phyloP scores from a whole-genome alignment of 2,113 vertebrate species.

The Rutilus rutilus region DNA sequence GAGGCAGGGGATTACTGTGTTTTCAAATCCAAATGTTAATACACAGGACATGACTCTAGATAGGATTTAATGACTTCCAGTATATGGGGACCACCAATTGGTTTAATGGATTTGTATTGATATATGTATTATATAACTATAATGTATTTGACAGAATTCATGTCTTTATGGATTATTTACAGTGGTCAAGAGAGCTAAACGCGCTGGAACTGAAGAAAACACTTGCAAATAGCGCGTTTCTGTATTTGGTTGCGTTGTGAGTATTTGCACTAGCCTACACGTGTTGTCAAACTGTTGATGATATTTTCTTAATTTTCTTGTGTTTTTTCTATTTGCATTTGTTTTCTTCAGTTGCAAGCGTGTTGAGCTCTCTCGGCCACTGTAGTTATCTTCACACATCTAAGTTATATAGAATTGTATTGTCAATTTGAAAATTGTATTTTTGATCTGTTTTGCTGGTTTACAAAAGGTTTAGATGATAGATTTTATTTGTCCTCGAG shows the following conservation, averaged over 20 bases:
- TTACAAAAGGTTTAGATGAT: background rate
- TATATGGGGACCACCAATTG: constrained; percentile 24
- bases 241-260: no score
- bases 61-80: constrained; percentile 33
- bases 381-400: background rate
- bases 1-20: constrained; percentile 36
- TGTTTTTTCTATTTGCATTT: no score
- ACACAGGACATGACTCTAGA: constrained; percentile 10
- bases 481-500: no score
- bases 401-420: background rate
- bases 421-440: background rate
- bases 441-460: background rate
- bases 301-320: no score
- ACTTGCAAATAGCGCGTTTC: no score
- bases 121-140: background rate
- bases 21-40: constrained; percentile 47
- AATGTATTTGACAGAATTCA: background rate
- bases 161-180: background rate
- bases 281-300: no score
- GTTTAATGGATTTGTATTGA: constrained; percentile 35
- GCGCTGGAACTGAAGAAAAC: no score
- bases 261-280: no score
- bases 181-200: no score
- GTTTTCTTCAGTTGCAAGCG: no score
- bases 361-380: no score